Evolutionary conservation across 2,113 vertebrate genomes (phyloP).

Genomic region (Pelusios castaneus): DNA sequence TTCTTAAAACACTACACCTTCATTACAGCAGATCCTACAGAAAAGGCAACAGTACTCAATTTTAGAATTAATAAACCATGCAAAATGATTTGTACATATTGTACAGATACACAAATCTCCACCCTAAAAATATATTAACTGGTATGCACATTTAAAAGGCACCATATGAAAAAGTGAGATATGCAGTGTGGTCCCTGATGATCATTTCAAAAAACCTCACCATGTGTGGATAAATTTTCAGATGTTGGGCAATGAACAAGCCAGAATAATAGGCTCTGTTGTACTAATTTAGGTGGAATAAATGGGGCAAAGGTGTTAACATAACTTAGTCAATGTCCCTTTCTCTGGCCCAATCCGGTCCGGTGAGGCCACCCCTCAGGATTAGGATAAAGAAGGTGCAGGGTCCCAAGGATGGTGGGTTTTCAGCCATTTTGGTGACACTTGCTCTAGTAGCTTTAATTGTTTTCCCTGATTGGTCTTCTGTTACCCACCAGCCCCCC

Average conservation of each 20-base stretch:
- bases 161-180: background rate
- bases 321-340: background rate
- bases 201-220: background rate
- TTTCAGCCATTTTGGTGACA: background rate
- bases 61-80: background rate
- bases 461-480: background rate
- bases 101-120: background rate
- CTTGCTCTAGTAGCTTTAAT: background rate
- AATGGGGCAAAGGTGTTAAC: background rate
- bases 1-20: background rate
- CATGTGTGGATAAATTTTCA: background rate
- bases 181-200: background rate
- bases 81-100: background rate
- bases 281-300: background rate
- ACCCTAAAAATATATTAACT: background rate
- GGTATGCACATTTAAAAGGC: background rate
- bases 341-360: background rate
- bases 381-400: background rate
- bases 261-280: background rate
- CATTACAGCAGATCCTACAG: background rate
- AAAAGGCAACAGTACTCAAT: background rate
- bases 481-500: background rate
- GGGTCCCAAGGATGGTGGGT: too few species aligned
- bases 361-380: background rate
- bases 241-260: background rate